Evolutionary conservation across 2,888 invertebrate species (phyloP).

Genomic region (Subacronicta megacephala): DNA sequence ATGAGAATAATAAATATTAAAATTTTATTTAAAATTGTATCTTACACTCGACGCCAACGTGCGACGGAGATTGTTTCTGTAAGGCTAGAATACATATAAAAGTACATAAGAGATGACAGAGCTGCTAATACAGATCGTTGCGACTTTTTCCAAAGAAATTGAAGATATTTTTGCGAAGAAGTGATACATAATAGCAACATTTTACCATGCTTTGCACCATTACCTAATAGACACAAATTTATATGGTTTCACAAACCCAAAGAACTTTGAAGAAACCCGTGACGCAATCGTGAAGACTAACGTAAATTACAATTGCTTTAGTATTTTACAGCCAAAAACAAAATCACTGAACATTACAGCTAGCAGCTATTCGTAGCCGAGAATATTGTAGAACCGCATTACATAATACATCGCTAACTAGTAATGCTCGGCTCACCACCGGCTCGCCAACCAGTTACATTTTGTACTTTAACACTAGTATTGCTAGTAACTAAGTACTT

Average conservation of each 20-base stretch:
- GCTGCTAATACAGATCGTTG: constrained; percentile 50
- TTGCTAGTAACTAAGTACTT: constrained; percentile 55
- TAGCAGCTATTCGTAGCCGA: constrained; percentile 67
- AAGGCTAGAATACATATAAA: constrained; percentile 35
- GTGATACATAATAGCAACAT: constrained; percentile 66
- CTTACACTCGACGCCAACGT: constrained; percentile 49
- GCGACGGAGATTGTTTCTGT: constrained; percentile 44
- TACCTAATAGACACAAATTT: constrained; percentile 75
- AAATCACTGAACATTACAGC: constrained; percentile 67
- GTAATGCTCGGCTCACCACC: constrained; percentile 66
- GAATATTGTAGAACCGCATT: constrained; percentile 57
- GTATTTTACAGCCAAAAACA: constrained; percentile 67
- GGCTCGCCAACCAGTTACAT: constrained; percentile 23
- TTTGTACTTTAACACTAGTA: constrained; percentile 70
- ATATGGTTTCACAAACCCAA: constrained; percentile 71
- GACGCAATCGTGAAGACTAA: constrained; percentile 63
- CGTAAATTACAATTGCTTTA: constrained; percentile 62
- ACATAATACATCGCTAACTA: constrained; percentile 69
- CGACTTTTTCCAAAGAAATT: constrained; percentile 45
- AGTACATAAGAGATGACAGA: constrained; percentile 48
- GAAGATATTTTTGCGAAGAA: constrained; percentile 59
- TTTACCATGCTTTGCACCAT: constrained; percentile 78
- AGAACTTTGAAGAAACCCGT: constrained; percentile 55
- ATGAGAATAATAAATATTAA: constrained; percentile 79
- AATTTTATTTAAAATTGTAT: constrained; percentile 62